Evolutionary conservation across 2,797 vertebrate genomes (phyloP), one percentile per base, ranked within the genome.

Genomic region (Myiotriccus ornatus): DNA sequence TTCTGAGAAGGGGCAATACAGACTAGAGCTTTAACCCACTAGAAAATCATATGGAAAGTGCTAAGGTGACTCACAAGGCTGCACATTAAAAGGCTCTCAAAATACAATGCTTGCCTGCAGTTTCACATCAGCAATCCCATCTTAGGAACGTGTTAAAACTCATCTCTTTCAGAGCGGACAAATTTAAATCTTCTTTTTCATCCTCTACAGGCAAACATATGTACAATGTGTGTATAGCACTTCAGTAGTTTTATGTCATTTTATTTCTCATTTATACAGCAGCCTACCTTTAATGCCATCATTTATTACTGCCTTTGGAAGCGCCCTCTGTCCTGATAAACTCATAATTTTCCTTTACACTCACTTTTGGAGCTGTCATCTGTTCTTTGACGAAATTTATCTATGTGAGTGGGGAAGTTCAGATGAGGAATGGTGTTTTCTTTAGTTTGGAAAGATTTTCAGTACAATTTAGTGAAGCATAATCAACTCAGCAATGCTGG

Each of bases 301-400:
- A 79, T 97, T 96, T 94, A 94, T 88, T 89, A 86, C 75, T 63
- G 83, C 67, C 88, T 92, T 79, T 95, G 84, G 83, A 90, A 92
- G 78, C 74, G 90, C 67, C 92, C 77, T 95, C 84, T 46, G 44
- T 89, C 78, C 71, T 89, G 86, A 89, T 90, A 92, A 93, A 95
- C 88, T 82, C 93, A 74, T 95, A 90, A 95, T 92, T 95, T 94
- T 94, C 71, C 71, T 90, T 88, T 93, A 94, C 57, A 52, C 49
- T 92, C 89, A 70, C 64, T 95, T 90, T 85, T 77, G 56, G 75
- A 90, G 81, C 88, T 94, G 90, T 94, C 90, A 94, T 63, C 60
- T 63, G 17, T 52, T 90, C 84, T 93, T 71, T 76, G 75, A 89
- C 71, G 64, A 95, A 95, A 82, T 70, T 75, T 79, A 84, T 82